Percentiles rank a stretch among this genome's conserved stretches.
Evolutionary conservation across 2,113 vertebrate genomes (phyloP).

Genomic region (Macroglossus sobrinus): DNA sequence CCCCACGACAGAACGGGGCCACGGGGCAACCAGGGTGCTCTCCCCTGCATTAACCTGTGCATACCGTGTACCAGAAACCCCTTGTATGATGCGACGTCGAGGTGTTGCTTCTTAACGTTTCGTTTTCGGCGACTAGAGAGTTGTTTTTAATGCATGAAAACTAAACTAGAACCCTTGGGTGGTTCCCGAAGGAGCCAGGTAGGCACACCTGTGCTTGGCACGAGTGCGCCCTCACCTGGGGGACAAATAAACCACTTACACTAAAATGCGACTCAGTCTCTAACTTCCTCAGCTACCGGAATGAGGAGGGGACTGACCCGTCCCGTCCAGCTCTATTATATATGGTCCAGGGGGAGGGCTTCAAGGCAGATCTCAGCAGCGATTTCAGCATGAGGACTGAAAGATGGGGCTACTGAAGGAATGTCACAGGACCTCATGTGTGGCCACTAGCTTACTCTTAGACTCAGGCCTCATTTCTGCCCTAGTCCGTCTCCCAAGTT

Average conservation of each 20-base stretch:
- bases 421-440: rapidly evolving
- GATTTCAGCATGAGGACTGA: not conserved
- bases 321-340: not conserved
- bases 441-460: not conserved
- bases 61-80: not conserved
- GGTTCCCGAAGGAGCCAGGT: not conserved
- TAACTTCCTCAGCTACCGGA: not conserved
- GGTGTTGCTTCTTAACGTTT: conserved; percentile 64
- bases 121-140: conserved; percentile 41
- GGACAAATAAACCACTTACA: conserved; percentile 80
- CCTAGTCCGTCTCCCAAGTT: not conserved
- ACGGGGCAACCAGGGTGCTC: not conserved
- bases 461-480: not conserved
- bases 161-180: conserved; percentile 57
- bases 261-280: conserved; percentile 39
- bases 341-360: not conserved
- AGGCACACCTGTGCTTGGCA: conserved; percentile 35
- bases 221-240: conserved; percentile 47
- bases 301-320: rapidly evolving
- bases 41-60: not conserved
- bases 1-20: rapidly evolving
- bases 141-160: conserved; percentile 77
- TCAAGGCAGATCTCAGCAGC: not conserved
- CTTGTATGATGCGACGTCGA: not conserved
- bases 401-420: not conserved